These are phyloP conservation scores for Berghia stephanieae DNA, from an alignment of 1,140 invertebrate species.

Conservation along the genomic window DNA sequence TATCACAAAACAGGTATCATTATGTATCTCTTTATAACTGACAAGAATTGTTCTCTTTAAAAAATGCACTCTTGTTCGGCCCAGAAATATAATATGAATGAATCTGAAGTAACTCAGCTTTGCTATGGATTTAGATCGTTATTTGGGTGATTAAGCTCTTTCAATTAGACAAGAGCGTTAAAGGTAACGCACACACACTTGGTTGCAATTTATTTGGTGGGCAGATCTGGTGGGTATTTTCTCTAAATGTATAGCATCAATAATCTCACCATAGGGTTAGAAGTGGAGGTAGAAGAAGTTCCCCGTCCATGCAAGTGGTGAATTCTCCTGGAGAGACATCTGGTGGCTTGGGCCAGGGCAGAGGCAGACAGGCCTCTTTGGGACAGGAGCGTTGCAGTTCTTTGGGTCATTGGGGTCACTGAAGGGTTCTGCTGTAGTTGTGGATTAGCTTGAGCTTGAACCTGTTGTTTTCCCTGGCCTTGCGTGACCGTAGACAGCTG, in stretches of 20 bases:
- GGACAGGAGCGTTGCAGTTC: background rate
- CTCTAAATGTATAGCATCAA: constrained; percentile 35
- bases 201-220: too few species aligned
- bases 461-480: constrained; percentile 38
- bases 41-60: too few species aligned
- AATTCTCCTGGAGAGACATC: constrained; percentile 89
- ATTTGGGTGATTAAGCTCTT: too few species aligned
- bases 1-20: too few species aligned
- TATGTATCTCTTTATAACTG: too few species aligned
- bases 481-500: constrained; percentile 88
- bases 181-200: too few species aligned
- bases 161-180: too few species aligned
- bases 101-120: too few species aligned
- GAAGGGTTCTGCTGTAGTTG: constrained; percentile 35
- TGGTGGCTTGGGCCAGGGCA: constrained; percentile 85
- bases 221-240: too few species aligned
- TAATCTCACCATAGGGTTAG: constrained; percentile 36
- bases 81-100: too few species aligned
- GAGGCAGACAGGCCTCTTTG: constrained; percentile 55
- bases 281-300: constrained; percentile 25
- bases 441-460: constrained; percentile 56
- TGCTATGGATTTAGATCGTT: too few species aligned
- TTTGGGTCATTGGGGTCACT: background rate
- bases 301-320: constrained; percentile 74
- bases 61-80: too few species aligned